Percentiles rank a stretch among this genome's conserved stretches.
Evolutionary conservation across 2,888 invertebrate species (phyloP).

Genomic region (Hecatera dysodea): DNA sequence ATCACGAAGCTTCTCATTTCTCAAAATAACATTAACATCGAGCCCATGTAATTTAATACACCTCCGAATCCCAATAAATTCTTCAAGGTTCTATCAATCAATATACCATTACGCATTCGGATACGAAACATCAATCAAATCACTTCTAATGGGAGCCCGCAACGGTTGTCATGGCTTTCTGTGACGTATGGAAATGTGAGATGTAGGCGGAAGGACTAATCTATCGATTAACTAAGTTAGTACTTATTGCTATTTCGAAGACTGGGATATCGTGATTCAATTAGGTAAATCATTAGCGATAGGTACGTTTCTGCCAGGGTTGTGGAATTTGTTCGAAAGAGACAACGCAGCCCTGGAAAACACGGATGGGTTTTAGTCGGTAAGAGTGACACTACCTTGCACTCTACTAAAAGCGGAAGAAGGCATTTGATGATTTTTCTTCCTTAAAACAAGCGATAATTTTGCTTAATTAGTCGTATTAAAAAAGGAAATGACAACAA

Average conservation of each 20-base stretch:
- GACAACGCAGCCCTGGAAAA: too few species aligned
- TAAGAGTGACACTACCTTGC: too few species aligned
- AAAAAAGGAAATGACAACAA: too few species aligned
- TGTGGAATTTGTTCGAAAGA: too few species aligned
- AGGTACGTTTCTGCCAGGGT: too few species aligned
- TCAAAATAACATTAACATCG: slow-evolving; percentile 9
- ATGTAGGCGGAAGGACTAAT: slow-evolving; percentile 44
- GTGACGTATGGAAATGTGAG: slow-evolving; percentile 60
- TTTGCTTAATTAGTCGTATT: too few species aligned
- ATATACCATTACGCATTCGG: slow-evolving; percentile 59
- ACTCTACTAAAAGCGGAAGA: too few species aligned
- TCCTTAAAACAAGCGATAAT: too few species aligned
- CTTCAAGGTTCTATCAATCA: slow-evolving; percentile 57
- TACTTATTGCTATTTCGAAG: not conserved
- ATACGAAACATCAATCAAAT: slow-evolving; percentile 68
- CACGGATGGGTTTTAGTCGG: too few species aligned
- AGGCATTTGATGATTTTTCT: too few species aligned
- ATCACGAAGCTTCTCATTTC: slow-evolving; percentile 29
- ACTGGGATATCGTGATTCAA: not conserved
- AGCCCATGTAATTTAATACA: slow-evolving; percentile 44
- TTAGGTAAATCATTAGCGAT: too few species aligned
- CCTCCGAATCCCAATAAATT: slow-evolving; percentile 38
- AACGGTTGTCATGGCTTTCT: slow-evolving; percentile 50
- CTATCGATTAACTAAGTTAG: slow-evolving; percentile 25
- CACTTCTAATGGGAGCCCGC: slow-evolving; percentile 58